A percentile compares a stretch with the other conserved stretches of the same genome.
These are phyloP conservation scores for Tapirus terrestris DNA, from an alignment of 2,113 vertebrate species.

Conservation along the genomic window DNA sequence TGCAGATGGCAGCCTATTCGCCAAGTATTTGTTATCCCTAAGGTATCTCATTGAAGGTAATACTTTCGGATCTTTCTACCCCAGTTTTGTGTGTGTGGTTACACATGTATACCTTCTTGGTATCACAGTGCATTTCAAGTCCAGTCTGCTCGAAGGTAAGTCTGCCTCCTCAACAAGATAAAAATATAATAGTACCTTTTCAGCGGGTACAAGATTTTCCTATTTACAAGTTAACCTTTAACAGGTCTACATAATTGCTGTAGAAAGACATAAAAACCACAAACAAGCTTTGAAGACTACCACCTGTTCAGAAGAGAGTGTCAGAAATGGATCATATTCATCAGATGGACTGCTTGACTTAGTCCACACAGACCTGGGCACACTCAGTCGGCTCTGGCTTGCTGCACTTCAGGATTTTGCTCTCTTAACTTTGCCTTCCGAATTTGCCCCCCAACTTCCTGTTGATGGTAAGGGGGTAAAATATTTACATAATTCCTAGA, in stretches of 20 bases:
- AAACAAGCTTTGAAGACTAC: constrained; percentile 73
- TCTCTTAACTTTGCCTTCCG: constrained; percentile 91
- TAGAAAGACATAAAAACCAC: constrained; percentile 88
- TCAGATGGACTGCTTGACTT: constrained; percentile 88
- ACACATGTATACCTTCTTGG: background rate
- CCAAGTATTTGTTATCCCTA: background rate
- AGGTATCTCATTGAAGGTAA: background rate
- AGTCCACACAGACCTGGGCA: constrained; percentile 91
- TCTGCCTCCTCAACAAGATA: background rate
- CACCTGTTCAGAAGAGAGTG: constrained; percentile 76
- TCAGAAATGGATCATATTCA: constrained; percentile 56
- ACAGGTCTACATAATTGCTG: constrained; percentile 95
- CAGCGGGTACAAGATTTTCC: background rate
- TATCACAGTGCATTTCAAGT: constrained; percentile 32
- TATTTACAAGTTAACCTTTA: constrained; percentile 66
- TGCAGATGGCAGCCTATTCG: background rate
- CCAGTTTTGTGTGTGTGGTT: constrained; percentile 19
- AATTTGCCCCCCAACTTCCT: constrained; percentile 90
- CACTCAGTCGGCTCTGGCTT: constrained; percentile 94
- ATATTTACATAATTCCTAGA: background rate
- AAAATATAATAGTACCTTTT: constrained; percentile 7
- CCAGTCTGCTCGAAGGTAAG: background rate
- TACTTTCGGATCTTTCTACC: background rate
- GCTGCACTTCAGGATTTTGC: constrained; percentile 94
- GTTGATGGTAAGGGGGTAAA: constrained; percentile 88